Conservation (phyloP, 2,797 vertebrate genomes). For the Onychomys arenicola region DNA sequence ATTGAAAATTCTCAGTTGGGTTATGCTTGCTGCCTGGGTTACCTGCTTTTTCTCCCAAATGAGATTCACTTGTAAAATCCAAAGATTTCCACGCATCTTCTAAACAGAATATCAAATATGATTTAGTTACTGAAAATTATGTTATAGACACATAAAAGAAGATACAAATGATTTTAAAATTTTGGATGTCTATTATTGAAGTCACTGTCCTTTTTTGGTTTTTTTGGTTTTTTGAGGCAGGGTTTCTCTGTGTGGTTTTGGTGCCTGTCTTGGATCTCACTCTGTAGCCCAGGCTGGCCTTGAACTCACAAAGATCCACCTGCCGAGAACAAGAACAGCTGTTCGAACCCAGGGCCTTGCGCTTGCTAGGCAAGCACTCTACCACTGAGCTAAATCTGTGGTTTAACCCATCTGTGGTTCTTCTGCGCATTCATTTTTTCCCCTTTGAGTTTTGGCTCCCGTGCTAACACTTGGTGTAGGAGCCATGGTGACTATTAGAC, state of each 20-base stretch:
- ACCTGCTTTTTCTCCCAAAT: not conserved
- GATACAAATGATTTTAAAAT: not conserved
- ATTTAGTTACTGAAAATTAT: not conserved
- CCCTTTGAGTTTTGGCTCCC: not conserved
- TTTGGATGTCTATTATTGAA: not conserved
- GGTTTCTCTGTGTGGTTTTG: too few species aligned
- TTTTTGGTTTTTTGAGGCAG: too few species aligned
- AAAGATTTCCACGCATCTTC: slow-evolving; percentile 5
- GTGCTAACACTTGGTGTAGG: not conserved
- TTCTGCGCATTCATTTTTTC: not conserved
- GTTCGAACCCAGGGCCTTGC: too few species aligned
- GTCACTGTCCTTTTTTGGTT: not conserved
- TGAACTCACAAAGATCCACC: too few species aligned
- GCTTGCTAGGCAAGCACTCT: too few species aligned
- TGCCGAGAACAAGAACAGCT: not conserved
- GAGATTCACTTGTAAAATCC: slow-evolving; percentile 40
- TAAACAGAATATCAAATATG: not conserved
- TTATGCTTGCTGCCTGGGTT: not conserved
- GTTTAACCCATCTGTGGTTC: not conserved
- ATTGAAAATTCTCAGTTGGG: not conserved
- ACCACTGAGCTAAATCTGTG: too few species aligned
- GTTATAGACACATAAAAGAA: slow-evolving; percentile 19
- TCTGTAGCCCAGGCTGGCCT: too few species aligned
- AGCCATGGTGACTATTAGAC: not conserved
- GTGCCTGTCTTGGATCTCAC: too few species aligned